phyloP scores from a whole-genome alignment of 2,888 invertebrate genomes.

The Erebia ligea region DNA sequence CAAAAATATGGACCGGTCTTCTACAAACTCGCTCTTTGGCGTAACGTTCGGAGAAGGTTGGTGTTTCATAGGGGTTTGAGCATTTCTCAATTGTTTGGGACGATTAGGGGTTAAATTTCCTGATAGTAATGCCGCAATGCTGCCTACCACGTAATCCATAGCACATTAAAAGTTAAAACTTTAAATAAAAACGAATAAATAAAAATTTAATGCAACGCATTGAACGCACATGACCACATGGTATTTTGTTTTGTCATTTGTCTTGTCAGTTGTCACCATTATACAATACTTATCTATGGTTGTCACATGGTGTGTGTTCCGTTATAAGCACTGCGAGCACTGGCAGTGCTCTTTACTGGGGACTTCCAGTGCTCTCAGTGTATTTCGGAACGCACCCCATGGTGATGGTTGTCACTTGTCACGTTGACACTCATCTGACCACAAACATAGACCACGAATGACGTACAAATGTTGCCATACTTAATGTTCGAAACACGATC shows the following conservation, averaged over 20 bases:
- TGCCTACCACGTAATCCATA: constrained; percentile 82
- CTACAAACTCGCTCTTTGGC: constrained; percentile 71
- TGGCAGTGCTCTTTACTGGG: too few species aligned
- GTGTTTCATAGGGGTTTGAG: constrained; percentile 74
- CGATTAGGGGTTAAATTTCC: constrained; percentile 82
- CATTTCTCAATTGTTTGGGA: constrained; percentile 68
- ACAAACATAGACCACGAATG: constrained; percentile 24
- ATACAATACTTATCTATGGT: too few species aligned
- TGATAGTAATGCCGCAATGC: constrained; percentile 83
- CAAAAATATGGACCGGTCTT: constrained; percentile 71
- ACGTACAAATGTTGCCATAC: constrained; percentile 21
- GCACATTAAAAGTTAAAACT: constrained; percentile 19
- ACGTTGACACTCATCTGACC: constrained; percentile 26
- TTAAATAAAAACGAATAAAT: not conserved
- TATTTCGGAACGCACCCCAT: too few species aligned
- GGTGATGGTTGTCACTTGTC: too few species aligned
- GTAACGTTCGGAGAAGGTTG: constrained; percentile 73
- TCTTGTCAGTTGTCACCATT: not conserved
- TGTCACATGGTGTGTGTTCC: too few species aligned
- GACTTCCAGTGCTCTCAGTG: too few species aligned
- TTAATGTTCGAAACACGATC: not conserved
- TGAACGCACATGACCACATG: constrained; percentile 54
- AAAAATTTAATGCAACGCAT: not conserved
- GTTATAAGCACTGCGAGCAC: too few species aligned
- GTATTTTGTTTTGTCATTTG: constrained; percentile 43